Base-by-base conservation (phyloP, 1,140 invertebrate species). In the Callitettix versicolor region DNA sequence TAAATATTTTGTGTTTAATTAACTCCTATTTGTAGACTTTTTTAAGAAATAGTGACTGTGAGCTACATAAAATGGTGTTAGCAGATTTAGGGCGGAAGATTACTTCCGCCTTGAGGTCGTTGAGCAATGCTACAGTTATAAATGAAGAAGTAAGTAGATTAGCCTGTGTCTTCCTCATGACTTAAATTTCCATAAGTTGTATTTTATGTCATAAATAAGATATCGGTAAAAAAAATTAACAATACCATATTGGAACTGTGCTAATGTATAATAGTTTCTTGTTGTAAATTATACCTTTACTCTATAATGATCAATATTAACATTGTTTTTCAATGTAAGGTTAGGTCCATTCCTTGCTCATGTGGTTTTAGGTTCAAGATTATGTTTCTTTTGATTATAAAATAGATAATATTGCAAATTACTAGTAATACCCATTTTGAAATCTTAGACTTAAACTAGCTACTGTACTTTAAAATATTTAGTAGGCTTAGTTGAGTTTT, bases 51-150 rank as follows among this genome's bases (percentile, higher is more conserved):
- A 43, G 22, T 42, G 17, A 15, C 26, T 4, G 26, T 30, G 14
- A 56, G 36, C 22, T 21, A 41, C 3, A 33, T 48, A 65, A 58
- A 68, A 99, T 99, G 97, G 97, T 99, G 71, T 92, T 99, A 81
- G 97, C 96, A 64, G 96, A 99, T 81, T 85, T 99, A 71, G 97
- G 97, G 67, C 84, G 96, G 69, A 98, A 98, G 80, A 99, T 99
- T 71, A 98, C 96, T 62, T 91, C 91, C 67, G 97, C 97, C 44
- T 75, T 99, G 67, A 87, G 95, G 64, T 97, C 94, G 30, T 76
- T 99, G 54, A 97, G 93, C 73, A 96, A 96, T 81, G 95, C 95
- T 43, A 98, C 95, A 26, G 86, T 98, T 57, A 99, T 99, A 62
- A 98, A 98, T 80, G 93, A 99, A 79, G 95, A 98, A 78, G 89